Evolutionary conservation across 2,797 vertebrate genomes (phyloP), one percentile per base, ranked within the genome.

Genomic region (Siniperca obscura): DNA sequence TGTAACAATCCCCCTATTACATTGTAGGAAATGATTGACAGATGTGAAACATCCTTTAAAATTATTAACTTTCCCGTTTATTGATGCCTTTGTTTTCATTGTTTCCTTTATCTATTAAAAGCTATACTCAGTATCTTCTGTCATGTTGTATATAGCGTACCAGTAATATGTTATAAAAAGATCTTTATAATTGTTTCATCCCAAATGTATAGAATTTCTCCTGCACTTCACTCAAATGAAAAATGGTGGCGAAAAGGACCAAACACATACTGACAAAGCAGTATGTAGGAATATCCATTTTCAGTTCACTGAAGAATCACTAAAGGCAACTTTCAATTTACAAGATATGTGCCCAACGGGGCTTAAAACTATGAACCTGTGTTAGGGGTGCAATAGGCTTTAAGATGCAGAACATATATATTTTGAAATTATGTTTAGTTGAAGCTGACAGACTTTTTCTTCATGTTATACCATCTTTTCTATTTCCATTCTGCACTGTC

Each of bases 251-350:
- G 61, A 67, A 73, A 64, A 53, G 25, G 21, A 42, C n/a, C 7
- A 61, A 53, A 76, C 46, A 70, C 21, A 44, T 50, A 70, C 57
- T 74, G 70, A 81, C 62, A 75, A 52, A 68, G 70, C 65, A 60
- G 30, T 50, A 61, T 61, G 48, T 40, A n/a, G 16, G 75, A 52
- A 76, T 50, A 82, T 70, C 42, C 21, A 46, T 72, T 52, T 48
- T 75, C 9, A 17, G 56, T 70, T 87, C 61, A 71, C 46, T 85
- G 73, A 86, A 83, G 67, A 84, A 78, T 80, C 46, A 85, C 76
- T 71, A 66, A 86, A 80, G 76, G 72, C 67, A 73, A 46, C 61
- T 87, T 65, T 70, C 21, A 52, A 84, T 82, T 85, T 64, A 67
- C 48, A 65, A 75, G 50, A 79, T 27, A 57, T 68, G 38, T 36